Evolutionary conservation across 2,113 vertebrate species (phyloP), one percentile per base, ranked within the genome.

Genomic region (Scomber colias): DNA sequence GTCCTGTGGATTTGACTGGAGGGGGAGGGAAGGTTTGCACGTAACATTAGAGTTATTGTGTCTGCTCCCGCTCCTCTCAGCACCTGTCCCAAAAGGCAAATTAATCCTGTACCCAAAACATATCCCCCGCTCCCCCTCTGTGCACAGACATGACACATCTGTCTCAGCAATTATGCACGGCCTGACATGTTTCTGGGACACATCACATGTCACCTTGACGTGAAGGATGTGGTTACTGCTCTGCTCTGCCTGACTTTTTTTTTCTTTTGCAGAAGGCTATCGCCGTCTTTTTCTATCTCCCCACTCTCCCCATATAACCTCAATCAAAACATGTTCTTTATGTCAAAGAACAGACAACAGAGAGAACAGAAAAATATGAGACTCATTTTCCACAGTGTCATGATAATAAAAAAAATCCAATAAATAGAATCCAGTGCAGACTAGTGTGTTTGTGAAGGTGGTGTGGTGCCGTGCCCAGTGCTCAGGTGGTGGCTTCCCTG

Each of bases 21-120:
- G 40, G 45, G 35, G 21, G 17, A 31, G 49, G 71, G 35, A 53
- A 54, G 72, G 62, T 51, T 54, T 82, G 69, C 56, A 61, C 79
- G 91, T 90, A 93, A 93, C 91, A 68, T 89, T 85, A 93, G 89
- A 90, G 83, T 90, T 90, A 93, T 91, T 90, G 89, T 90, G 91
- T 90, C 92, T 91, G 84, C 86, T 73, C 60, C 16, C 30, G 17
- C 81, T 79, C 80, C 80, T 81, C 75, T 64, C 89, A 78, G 66
- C 91, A 90, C 90, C 93, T 93, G 92, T 93, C 88, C 87, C 89
- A 80, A 84, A 88, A 83, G 84, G 79, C 88, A 84, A 85, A 90
- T 89, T 90, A 90, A 93, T 89, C 84, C 86, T 40, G 63, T 9
- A 63, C 67, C 71, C 64, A 77, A 86, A 87, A 89, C 79, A 85